Base-by-base conservation (phyloP, 1,140 invertebrate genomes). In the Leptinotarsa texana region DNA sequence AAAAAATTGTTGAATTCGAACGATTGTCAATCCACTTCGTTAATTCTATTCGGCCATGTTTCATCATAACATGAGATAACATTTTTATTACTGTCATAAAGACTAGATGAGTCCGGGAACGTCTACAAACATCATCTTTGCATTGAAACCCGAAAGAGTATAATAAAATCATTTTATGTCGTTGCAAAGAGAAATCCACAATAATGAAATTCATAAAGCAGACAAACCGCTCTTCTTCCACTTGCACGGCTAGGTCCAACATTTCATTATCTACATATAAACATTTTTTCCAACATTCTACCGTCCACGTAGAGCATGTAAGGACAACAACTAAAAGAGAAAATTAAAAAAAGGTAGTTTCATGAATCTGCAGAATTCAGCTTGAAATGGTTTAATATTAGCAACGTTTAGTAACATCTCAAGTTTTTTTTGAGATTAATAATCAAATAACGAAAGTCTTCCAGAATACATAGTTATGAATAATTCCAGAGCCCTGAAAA, bases 11-110 rank as follows among this genome's bases (percentile, higher is more conserved):
- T 11, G 8, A 42, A 3, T 42, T 42, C 33, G 11, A 42, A 42
- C 8, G 1, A 42, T 42, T 11, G 8, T 42, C 33, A 11, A 15
- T 57, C 51, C 51, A 57, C 15, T 57, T 57, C 13, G 15, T 17
- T 57, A n/a, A 57, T 57, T 57, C n/a, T 18, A 57, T 57, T 57
- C n/a, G n/a, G 51, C n/a, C 51, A 57, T 18, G 13, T 57, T 57
- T 57, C 13, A 57, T 57, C 51, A 57, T 57, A 15, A 57, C 51
- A 57, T 18, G 17, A 57, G n/a, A 57, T 5, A 57, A 17, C 51
- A 57, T 18, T 57, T 42, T 57, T 57, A 57, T 57, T 57, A 57
- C 51, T 15, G n/a, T 57, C 51, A 57, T 57, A 57, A 57, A 57
- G 51, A 57, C 6, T 57, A 3, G n/a, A 42, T 42, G 33, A 57